Conservation (phyloP, 2,113 vertebrate species). For the Dicerorhinus sumatrensis region DNA sequence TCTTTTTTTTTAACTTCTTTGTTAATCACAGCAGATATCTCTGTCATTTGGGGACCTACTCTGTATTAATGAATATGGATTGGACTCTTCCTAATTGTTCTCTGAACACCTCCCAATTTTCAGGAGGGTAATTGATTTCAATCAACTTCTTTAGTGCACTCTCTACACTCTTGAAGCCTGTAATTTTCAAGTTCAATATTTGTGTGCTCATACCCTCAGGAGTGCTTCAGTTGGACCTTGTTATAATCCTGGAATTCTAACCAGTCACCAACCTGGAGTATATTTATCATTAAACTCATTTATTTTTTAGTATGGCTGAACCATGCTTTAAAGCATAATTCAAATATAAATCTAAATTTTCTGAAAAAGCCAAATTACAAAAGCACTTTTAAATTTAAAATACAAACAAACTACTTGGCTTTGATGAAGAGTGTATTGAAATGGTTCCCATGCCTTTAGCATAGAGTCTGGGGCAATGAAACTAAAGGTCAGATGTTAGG, state of each 20-base stretch:
- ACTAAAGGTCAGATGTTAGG: conserved; percentile 14
- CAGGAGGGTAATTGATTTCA: conserved; percentile 80
- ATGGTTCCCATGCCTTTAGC: background rate
- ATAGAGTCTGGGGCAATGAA: background rate
- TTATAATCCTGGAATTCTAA: conserved; percentile 69
- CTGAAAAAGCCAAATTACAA: conserved; percentile 38
- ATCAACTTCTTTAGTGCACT: conserved; percentile 75
- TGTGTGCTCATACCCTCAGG: conserved; percentile 68
- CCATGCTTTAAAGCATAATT: background rate
- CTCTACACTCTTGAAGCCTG: conserved; percentile 68
- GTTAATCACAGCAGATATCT: conserved; percentile 78
- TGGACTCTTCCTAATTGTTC: conserved; percentile 77
- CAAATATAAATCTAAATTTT: background rate
- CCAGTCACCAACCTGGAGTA: conserved; percentile 31
- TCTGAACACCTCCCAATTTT: conserved; percentile 76
- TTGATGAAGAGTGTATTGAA: background rate
- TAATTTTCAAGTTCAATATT: conserved; percentile 82
- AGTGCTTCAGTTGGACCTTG: conserved; percentile 69
- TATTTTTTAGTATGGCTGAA: conserved; percentile 40
- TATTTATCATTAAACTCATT: conserved; percentile 47
- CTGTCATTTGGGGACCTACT: conserved; percentile 76
- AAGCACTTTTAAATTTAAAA: conserved; percentile 11
- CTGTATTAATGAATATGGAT: conserved; percentile 82
- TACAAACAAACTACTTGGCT: background rate
- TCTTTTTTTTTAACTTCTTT: conserved; percentile 45